Evolutionary conservation across 2,113 vertebrate genomes (phyloP).

Genomic region (Melanerpes formicivorus): DNA sequence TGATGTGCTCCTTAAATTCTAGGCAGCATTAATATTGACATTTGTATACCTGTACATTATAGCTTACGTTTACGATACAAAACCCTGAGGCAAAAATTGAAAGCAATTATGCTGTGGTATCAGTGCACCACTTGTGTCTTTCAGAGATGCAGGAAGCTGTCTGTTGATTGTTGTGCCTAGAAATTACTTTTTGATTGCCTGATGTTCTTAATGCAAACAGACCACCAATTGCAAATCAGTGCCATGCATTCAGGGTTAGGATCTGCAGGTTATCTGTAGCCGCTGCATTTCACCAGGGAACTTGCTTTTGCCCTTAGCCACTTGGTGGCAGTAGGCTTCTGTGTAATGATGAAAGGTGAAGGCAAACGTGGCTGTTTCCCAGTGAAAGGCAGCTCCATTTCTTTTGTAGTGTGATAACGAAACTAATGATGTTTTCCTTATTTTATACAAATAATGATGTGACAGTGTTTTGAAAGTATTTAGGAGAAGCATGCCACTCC

Average conservation of each 20-base stretch:
- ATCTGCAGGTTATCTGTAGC: neutral
- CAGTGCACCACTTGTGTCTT: neutral
- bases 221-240: neutral
- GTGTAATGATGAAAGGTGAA: fast-evolving
- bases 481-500: neutral
- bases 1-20: neutral
- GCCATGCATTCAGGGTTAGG: neutral
- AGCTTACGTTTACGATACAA: neutral
- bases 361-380: neutral
- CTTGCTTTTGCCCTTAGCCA: neutral
- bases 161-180: slow-evolving; percentile 6
- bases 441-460: slow-evolving; percentile 24
- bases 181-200: slow-evolving; percentile 47
- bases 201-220: neutral
- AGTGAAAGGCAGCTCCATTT: neutral
- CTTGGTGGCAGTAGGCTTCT: slow-evolving; percentile 64
- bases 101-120: neutral
- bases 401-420: neutral
- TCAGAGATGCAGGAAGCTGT: neutral
- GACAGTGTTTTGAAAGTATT: slow-evolving; percentile 40
- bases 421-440: slow-evolving; percentile 34
- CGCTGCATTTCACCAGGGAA: neutral
- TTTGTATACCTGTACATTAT: neutral
- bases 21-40: slow-evolving; percentile 8
- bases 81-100: neutral